A percentile compares a stretch with the other conserved stretches of the same genome.
Conservation (phyloP, 2,797 vertebrate genomes). For the Falco biarmicus region DNA sequence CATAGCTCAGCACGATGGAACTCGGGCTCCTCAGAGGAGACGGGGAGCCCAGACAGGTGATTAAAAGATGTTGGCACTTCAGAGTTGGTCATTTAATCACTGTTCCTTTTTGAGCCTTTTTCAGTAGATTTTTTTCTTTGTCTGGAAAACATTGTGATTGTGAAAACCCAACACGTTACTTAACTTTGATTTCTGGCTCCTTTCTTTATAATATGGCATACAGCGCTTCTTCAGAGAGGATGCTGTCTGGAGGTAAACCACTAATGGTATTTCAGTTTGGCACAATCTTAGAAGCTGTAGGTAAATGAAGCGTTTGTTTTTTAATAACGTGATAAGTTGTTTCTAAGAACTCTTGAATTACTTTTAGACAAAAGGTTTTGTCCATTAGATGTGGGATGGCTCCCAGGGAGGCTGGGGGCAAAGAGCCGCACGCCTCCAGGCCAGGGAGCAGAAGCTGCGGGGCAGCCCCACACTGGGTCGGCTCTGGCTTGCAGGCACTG, state of each 20-base stretch:
- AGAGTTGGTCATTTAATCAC: neutral
- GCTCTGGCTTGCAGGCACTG: neutral
- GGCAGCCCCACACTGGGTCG: neutral
- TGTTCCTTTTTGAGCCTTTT: neutral
- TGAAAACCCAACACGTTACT: neutral
- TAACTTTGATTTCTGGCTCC: neutral
- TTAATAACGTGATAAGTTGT: neutral
- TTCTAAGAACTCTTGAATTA: neutral
- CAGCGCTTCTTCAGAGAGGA: neutral
- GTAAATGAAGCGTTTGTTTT: neutral
- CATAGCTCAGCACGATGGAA: neutral
- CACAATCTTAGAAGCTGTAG: neutral
- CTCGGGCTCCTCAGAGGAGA: neutral
- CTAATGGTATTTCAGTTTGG: neutral
- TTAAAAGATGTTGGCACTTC: neutral
- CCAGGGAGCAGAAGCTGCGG: neutral
- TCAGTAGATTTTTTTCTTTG: neutral
- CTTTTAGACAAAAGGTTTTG: neutral
- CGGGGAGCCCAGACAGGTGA: neutral
- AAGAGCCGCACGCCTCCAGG: rapidly evolving
- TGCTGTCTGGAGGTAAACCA: neutral
- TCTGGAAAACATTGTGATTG: neutral
- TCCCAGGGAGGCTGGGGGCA: neutral
- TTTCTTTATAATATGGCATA: neutral
- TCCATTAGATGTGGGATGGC: neutral